Conservation (phyloP, 2,113 vertebrate species). For the Bambusicola thoracicus region DNA sequence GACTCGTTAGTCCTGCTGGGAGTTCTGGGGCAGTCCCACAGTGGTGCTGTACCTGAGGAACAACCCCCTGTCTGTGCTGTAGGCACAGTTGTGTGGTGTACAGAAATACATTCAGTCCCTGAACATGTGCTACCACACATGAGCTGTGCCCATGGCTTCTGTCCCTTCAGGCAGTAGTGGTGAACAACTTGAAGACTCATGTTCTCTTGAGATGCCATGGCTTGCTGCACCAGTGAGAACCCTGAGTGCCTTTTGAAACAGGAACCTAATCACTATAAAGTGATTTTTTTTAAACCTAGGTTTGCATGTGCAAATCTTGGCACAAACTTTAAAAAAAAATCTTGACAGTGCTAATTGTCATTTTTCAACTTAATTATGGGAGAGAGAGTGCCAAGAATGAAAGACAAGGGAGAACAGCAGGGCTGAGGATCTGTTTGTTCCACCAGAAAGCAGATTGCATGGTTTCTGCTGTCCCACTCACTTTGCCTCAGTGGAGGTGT, state of each 20-base stretch:
- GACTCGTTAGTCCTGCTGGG: not conserved
- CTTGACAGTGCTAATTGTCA: not conserved
- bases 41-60: not conserved
- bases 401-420: not conserved
- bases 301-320: not conserved
- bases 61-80: not conserved
- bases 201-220: not conserved
- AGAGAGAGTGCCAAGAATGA: not conserved
- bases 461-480: not conserved
- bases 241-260: not conserved
- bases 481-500: not conserved
- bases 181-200: not conserved
- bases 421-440: not conserved
- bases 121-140: not conserved
- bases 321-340: not conserved
- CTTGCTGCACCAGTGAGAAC: not conserved
- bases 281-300: not conserved
- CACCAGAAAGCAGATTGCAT: not conserved
- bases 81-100: too few relatives aligned
- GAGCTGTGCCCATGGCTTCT: not conserved
- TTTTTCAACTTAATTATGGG: not conserved
- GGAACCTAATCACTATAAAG: not conserved
- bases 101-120: accelerated
- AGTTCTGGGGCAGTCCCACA: not conserved
- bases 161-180: accelerated